Evolutionary conservation across 2,797 vertebrate species (phyloP).

Genomic region (Cuculus canorus): DNA sequence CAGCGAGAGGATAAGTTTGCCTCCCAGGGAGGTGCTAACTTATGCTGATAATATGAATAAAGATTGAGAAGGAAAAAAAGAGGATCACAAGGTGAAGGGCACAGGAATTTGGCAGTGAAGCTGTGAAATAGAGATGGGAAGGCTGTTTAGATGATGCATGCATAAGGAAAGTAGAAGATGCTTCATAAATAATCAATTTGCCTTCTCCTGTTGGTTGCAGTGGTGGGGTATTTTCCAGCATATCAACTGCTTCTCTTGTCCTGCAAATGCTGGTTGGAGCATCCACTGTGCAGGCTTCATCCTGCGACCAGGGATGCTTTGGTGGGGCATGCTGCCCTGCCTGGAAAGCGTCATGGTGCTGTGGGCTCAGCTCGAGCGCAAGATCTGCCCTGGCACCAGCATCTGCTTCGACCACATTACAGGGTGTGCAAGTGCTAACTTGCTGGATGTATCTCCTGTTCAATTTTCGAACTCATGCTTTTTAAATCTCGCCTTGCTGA

Average conservation of each 20-base stretch:
- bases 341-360: neutral
- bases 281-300: neutral
- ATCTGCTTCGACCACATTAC: conserved; percentile 27
- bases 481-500: neutral
- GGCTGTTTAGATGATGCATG: neutral
- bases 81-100: conserved; percentile 4
- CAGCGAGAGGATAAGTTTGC: neutral
- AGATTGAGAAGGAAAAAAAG: neutral
- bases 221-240: neutral
- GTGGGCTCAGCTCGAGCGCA: neutral
- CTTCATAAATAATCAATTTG: conserved; percentile 26
- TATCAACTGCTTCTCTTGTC: neutral
- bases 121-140: conserved; percentile 4
- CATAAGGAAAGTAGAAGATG: neutral
- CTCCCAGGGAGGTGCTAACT: conserved; percentile 37
- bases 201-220: neutral
- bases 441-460: conserved; percentile 1
- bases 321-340: neutral
- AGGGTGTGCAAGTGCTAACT: conserved; percentile 2
- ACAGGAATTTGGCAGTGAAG: neutral
- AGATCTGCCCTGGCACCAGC: conserved; percentile 10
- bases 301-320: neutral
- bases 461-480: conserved; percentile 35
- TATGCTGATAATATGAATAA: conserved; percentile 6
- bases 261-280: neutral